Conservation (phyloP, 1,140 invertebrate genomes). For the Fopius arisanus region DNA sequence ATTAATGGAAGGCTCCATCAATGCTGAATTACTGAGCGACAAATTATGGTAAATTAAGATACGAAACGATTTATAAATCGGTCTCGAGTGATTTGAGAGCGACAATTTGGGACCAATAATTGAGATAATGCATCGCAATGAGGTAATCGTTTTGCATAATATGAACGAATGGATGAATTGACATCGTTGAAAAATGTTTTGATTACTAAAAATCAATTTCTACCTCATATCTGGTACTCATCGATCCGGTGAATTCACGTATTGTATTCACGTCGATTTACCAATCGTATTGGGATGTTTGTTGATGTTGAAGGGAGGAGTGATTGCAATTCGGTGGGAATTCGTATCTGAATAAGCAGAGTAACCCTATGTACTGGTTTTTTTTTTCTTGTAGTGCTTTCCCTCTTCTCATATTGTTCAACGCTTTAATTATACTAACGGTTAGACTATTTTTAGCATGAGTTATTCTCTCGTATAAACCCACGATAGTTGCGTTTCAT, state of each 20-base stretch:
- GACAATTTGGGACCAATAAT: constrained; percentile 19
- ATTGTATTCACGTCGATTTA: not conserved
- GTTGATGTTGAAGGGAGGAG: not conserved
- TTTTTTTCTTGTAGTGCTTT: constrained; percentile 33
- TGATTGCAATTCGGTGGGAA: too few relatives aligned
- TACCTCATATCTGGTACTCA: not conserved
- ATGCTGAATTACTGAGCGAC: not conserved
- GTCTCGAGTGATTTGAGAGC: not conserved
- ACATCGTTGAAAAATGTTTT: not conserved
- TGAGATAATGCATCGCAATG: constrained; percentile 53
- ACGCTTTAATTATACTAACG: constrained; percentile 45
- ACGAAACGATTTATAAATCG: not conserved
- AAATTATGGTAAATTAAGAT: not conserved
- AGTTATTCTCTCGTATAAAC: constrained; percentile 30
- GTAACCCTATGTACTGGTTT: not conserved
- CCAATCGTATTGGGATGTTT: not conserved
- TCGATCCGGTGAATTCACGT: not conserved
- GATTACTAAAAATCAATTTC: not conserved
- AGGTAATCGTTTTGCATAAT: constrained; percentile 52
- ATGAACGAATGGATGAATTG: not conserved
- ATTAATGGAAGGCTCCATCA: not conserved
- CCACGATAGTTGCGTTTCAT: constrained; percentile 23
- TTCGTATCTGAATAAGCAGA: too few relatives aligned
- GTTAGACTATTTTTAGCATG: constrained; percentile 38
- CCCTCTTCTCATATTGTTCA: constrained; percentile 42